Conservation (phyloP, 2,797 vertebrate genomes). For the Erethizon dorsatum region DNA sequence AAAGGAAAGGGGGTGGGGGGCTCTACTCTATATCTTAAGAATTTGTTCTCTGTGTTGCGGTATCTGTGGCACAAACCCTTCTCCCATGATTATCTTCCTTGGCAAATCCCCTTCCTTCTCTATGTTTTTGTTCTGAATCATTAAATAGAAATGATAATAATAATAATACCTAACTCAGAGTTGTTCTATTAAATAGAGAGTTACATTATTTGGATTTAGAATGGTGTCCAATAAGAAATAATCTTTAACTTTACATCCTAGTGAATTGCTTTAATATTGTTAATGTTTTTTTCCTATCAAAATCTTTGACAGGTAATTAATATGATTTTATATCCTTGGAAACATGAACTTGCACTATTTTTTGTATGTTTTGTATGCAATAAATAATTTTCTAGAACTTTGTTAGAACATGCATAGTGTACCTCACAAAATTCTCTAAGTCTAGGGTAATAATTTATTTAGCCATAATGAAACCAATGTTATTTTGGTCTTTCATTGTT, state of each 20-base stretch:
- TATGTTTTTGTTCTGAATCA: background rate
- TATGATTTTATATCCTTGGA: background rate
- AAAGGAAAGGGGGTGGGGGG: background rate
- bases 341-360: background rate
- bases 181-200: background rate
- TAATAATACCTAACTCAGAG: rapidly evolving
- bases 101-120: background rate
- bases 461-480: background rate
- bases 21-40: rapidly evolving
- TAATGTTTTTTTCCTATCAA: background rate
- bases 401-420: background rate
- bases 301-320: background rate
- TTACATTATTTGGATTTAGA: background rate
- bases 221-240: background rate
- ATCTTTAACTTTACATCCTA: background rate
- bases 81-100: too few species aligned
- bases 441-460: background rate
- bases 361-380: background rate
- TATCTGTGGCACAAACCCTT: background rate
- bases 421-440: background rate
- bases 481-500: background rate
- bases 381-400: background rate
- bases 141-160: background rate
- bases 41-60: background rate
- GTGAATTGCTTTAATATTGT: background rate